Evolutionary conservation across 2,888 invertebrate genomes (phyloP).

Genomic region (Salpingus planirostris): DNA sequence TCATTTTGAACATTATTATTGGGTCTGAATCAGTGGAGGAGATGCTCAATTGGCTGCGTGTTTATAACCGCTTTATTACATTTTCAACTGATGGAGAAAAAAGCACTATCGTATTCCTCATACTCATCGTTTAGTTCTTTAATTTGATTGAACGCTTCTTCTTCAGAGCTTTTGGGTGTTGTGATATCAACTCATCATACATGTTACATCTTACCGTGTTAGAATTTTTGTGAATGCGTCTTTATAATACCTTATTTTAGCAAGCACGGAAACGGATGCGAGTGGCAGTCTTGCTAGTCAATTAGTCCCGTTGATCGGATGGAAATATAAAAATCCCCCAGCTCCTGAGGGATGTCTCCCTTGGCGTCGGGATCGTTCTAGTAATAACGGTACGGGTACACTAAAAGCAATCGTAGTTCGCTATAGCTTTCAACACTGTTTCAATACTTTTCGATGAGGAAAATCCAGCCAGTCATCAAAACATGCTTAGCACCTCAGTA

Average conservation of each 20-base stretch:
- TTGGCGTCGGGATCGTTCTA: constrained; percentile 75
- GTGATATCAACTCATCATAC: constrained; percentile 1
- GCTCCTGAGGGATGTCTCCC: constrained; percentile 76
- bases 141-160: constrained; percentile 4
- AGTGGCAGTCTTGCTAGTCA: constrained; percentile 37
- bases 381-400: constrained; percentile 56
- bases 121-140: neutral
- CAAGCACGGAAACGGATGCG: constrained; percentile 38
- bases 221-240: neutral
- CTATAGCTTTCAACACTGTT: too few relatives aligned
- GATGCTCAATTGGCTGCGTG: constrained; percentile 14
- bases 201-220: too few relatives aligned
- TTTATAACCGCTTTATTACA: too few relatives aligned
- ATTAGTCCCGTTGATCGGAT: constrained; percentile 33
- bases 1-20: neutral
- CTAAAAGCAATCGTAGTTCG: neutral
- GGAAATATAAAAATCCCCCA: constrained; percentile 47
- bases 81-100: constrained; percentile 11
- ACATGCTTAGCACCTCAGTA: too few relatives aligned
- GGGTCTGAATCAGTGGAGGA: constrained; percentile 6
- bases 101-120: constrained; percentile 2
- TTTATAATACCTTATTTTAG: constrained; percentile 28
- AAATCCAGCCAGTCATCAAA: too few relatives aligned
- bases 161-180: constrained; percentile 9
- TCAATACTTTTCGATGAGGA: too few relatives aligned